Base-by-base conservation (phyloP, 2,888 invertebrate genomes). In the Pammene aurita region DNA sequence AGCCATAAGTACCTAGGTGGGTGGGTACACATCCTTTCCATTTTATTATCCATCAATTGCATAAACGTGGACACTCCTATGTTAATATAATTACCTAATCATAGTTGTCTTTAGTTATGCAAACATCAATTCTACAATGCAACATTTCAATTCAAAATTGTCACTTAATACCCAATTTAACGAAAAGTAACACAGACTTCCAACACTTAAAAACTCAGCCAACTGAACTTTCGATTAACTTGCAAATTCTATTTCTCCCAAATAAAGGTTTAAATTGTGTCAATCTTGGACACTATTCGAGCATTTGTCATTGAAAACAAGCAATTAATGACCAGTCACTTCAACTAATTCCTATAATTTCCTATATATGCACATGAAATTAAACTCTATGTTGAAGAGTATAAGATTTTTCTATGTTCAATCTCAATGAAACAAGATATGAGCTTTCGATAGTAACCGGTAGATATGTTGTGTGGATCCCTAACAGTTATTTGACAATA, bases 231-330 rank as follows among this genome's bases (percentile, higher is more conserved):
- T 41, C 41, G 14, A 65, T 65, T 54, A 18, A 64, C 26, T 54
- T 38, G 34, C 48, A 65, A 65, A 69, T 64, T 50, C 48, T 68
- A 64, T 68, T 64, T 58, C 68, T 34, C 52, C 54, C 34, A 38
- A 34, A 69, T 60, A 54, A 41, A 34, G 48, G 38, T 48, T 65
- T 58, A 65, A 69, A 72, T 60, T 66, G 72, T 64, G 66, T 48
- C 62, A 55, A 34, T 65, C 44, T 52, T 61, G 38, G n/a, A n/a
- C 44, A 35, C 16, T 52, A n/a, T 42, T 65, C 56, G 64, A 77
- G 78, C 87, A 87, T 89, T 88, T 87, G 85, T 89, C 86, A 88
- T 72, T 80, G 81, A 83, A 88, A 89, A 89, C 88, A 89, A 85
- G 84, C 86, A 84, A 89, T 89, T 88, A 85, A 84, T 80, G 78